A percentile compares a stretch with the other conserved stretches of the same genome.
These are phyloP conservation scores for Leptarthrus brevirostris DNA, from an alignment of 2,888 invertebrate genomes.

Conservation along the genomic window DNA sequence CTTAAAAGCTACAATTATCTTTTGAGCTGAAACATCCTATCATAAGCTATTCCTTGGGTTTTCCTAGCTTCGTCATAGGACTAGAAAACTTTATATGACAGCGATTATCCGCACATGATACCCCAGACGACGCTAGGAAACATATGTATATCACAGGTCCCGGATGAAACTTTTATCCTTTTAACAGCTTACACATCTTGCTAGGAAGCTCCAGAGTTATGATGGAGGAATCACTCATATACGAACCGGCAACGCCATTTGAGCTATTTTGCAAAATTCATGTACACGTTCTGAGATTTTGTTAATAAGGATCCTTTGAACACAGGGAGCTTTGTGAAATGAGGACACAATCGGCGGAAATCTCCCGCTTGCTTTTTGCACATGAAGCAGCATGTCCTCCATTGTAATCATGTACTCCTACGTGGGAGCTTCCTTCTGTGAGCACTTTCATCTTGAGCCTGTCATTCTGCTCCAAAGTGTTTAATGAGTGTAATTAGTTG, in stretches of 20 bases:
- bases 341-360: conserved; percentile 38
- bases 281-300: conserved; percentile 24
- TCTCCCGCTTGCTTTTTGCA: conserved; percentile 21
- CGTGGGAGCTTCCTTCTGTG: background rate
- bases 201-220: conserved; percentile 22
- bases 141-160: conserved; percentile 24
- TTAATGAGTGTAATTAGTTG: conserved; percentile 58
- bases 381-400: background rate
- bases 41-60: background rate
- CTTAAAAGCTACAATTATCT: conserved; percentile 42
- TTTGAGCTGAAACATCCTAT: conserved; percentile 37
- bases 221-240: conserved; percentile 31
- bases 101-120: conserved; percentile 43
- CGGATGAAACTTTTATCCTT: conserved; percentile 44
- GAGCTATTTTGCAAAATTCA: conserved; percentile 23
- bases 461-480: conserved; percentile 54
- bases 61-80: background rate
- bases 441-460: conserved; percentile 30
- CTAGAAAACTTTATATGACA: conserved; percentile 44
- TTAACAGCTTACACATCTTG: conserved; percentile 28
- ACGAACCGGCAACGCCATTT: background rate
- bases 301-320: conserved; percentile 30
- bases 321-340: background rate
- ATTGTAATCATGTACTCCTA: conserved; percentile 17
- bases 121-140: conserved; percentile 11